These are phyloP conservation scores for Raphicerus campestris DNA, from an alignment of 2,113 vertebrate species.

Conservation along the genomic window DNA sequence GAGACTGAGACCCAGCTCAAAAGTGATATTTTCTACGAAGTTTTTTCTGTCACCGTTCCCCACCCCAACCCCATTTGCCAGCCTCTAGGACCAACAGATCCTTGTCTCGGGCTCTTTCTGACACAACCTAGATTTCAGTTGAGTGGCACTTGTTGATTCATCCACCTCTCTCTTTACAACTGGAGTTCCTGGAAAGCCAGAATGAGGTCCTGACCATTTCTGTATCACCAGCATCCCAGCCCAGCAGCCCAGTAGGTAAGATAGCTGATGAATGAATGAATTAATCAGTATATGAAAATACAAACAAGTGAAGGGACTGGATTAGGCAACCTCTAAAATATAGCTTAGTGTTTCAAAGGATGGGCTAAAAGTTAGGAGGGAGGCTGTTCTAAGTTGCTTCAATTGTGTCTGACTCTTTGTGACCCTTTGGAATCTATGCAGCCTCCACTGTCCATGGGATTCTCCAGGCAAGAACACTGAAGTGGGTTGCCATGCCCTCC, in stretches of 20 bases:
- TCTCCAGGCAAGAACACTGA: not conserved
- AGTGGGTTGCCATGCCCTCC: not conserved
- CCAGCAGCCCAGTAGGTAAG: not conserved
- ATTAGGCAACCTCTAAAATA: not conserved
- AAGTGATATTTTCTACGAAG: not conserved
- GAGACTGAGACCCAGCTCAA: not conserved
- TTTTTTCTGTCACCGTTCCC: not conserved
- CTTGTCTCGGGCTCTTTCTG: not conserved
- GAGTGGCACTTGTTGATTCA: not conserved
- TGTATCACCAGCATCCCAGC: not conserved
- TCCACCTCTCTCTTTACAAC: not conserved
- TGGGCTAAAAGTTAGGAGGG: not conserved
- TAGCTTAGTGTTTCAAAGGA: not conserved
- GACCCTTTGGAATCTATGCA: not conserved
- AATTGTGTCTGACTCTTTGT: not conserved
- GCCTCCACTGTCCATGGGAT: not conserved
- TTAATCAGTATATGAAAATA: not conserved
- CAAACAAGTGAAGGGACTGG: not conserved
- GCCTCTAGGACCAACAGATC: not conserved
- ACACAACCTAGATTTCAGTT: no score
- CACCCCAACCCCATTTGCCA: fast-evolving
- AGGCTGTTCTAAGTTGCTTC: not conserved
- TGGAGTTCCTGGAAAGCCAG: not conserved
- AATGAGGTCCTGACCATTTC: not conserved
- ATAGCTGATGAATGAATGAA: not conserved